Percentiles rank a stretch among this genome's conserved stretches.
Evolutionary conservation across 2,113 vertebrate species (phyloP).

Genomic region (Tympanuchus pallidicinctus): DNA sequence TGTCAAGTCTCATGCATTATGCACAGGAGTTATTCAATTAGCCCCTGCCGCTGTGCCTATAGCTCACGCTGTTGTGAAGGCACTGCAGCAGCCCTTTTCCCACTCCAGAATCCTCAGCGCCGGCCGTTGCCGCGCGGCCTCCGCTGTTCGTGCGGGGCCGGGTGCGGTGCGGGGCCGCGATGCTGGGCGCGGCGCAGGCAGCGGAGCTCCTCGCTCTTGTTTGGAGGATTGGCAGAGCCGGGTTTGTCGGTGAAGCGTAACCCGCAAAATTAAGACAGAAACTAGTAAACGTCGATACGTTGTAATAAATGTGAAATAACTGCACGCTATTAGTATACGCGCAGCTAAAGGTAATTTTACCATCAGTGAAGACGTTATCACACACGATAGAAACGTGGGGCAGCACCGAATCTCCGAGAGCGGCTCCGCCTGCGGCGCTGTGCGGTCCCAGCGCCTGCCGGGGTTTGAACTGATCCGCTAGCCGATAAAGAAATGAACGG

Average conservation of each 20-base stretch:
- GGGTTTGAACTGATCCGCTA: too few relatives aligned
- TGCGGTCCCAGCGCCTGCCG: too few relatives aligned
- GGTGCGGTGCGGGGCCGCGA: too few relatives aligned
- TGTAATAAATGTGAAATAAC: background rate
- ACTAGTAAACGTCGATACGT: background rate
- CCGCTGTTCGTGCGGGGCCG: too few relatives aligned
- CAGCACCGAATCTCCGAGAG: background rate
- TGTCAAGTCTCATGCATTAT: slow-evolving; percentile 17
- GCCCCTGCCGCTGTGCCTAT: background rate
- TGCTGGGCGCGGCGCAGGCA: rapidly evolving
- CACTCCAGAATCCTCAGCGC: rapidly evolving
- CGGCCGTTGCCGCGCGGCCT: background rate
- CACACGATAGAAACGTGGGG: background rate
- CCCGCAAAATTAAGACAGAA: background rate
- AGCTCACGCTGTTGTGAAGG: background rate
- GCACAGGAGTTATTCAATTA: slow-evolving; percentile 17
- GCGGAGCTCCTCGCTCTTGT: rapidly evolving
- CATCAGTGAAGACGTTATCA: background rate
- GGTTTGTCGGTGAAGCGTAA: too few relatives aligned
- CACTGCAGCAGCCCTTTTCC: background rate
- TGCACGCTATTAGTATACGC: background rate
- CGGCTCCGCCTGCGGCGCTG: too few relatives aligned
- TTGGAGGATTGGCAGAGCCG: background rate
- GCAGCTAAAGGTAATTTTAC: background rate
- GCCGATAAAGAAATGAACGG: background rate